Conservation (phyloP, 2,888 invertebrate species). For the Malachius bipustulatus region DNA sequence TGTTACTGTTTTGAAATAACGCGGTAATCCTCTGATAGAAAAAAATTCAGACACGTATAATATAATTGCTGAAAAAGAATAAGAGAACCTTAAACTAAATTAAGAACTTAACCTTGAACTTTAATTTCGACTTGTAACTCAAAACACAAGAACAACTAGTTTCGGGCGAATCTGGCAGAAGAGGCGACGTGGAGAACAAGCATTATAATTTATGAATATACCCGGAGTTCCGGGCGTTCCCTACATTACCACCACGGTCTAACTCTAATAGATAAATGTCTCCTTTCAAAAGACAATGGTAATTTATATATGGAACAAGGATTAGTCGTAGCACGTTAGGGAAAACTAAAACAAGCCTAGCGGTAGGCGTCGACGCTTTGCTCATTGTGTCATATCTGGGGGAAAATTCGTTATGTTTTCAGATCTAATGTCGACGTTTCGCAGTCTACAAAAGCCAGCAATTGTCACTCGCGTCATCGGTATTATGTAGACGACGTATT, state of each 20-base stretch:
- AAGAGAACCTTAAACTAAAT: no score
- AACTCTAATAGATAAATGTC: conserved; percentile 1
- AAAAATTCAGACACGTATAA: no score
- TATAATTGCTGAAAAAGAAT: no score
- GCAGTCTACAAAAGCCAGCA: background rate
- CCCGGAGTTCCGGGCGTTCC: conserved; percentile 3
- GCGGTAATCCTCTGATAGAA: no score
- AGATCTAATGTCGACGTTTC: conserved; percentile 1
- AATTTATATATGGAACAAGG: conserved; percentile 1
- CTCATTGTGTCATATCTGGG: conserved; percentile 1
- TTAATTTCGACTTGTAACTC: no score
- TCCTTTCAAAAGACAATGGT: conserved; percentile 3
- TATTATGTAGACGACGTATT: background rate
- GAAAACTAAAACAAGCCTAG: background rate
- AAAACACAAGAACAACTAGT: no score
- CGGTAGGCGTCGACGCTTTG: no score
- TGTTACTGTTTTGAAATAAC: no score
- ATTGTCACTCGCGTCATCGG: background rate
- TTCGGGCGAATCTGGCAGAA: no score
- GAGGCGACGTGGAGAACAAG: background rate
- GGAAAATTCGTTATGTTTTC: conserved; percentile 1
- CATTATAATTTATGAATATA: background rate
- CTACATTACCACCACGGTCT: background rate
- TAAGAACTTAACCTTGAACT: no score
- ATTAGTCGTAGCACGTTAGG: background rate